Evolutionary conservation across 2,888 invertebrate species (phyloP), one percentile per base, ranked within the genome.

Genomic region (Dorcus parallelipipedus): DNA sequence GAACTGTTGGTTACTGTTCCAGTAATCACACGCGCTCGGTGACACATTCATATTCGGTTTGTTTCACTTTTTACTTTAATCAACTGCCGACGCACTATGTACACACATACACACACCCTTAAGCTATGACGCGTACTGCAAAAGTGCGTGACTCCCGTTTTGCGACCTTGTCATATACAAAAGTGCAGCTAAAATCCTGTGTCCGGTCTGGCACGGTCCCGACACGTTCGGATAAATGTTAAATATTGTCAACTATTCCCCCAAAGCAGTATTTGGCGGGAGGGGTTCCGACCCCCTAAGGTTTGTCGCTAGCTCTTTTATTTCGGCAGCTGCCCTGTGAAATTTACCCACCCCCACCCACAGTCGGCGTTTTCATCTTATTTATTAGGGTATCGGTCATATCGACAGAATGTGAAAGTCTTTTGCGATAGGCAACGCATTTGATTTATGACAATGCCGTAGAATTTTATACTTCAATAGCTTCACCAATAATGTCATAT

Each of bases 291-390:
- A 73, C 74, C 77, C 78, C 77, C 76, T 75, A 73, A 73, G 73
- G 76, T 75, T 75, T 72, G 74, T 75, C 76, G 73, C 75, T 69
- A 66, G 75, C 70, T 75, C 77, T 77, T 78, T 78, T 78, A 77
- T 79, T 76, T 71, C 69, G 75, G 72, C 78, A 78, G 78, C 78
- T 78, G 78, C 76, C 76, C 74, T 75, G 73, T 73, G 72, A 73
- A 76, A 75, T 70, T 67, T 70, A 73, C 75, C 76, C 76, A 73
- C 77, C 77, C 76, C 77, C 72, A 73, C 74, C 73, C 66, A 69
- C 69, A 70, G 67, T 69, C 68, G 67, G 67, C 75, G 72, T 74
- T 76, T 78, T 76, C 76, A 75, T 76, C 74, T 74, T 73, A 76
- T 76, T 77, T 77, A 76, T 76, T 73, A 69, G 70, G 70, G 71